Evolutionary conservation across 2,797 vertebrate species (phyloP).

Genomic region (Helarctos malayanus): DNA sequence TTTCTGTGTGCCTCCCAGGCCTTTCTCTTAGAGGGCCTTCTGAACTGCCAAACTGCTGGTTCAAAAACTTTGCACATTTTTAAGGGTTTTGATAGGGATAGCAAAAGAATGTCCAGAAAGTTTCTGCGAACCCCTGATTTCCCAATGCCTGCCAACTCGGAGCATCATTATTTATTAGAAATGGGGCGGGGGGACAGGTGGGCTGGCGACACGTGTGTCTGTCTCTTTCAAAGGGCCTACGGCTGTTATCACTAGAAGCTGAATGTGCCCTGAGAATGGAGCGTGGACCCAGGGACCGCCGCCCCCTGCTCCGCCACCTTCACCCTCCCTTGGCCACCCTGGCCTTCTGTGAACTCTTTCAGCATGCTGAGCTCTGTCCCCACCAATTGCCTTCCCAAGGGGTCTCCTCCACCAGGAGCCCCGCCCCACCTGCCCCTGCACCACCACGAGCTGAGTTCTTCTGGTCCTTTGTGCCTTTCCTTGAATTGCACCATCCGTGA

Average conservation of each 20-base stretch:
- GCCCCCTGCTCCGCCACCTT: too few species aligned
- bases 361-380: neutral
- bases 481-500: neutral
- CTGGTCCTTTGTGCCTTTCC: neutral
- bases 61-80: neutral
- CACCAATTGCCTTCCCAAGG: neutral
- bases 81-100: neutral
- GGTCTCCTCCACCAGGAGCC: neutral
- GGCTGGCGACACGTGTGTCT: neutral
- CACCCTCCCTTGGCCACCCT: neutral
- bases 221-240: neutral
- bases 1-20: neutral
- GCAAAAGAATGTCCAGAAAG: neutral
- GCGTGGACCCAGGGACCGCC: neutral
- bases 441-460: neutral
- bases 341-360: neutral
- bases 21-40: neutral
- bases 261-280: neutral
- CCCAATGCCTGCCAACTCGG: neutral
- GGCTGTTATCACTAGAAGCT: neutral
- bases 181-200: neutral
- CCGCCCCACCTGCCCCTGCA: accelerated
- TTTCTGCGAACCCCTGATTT: neutral
- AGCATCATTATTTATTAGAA: neutral
- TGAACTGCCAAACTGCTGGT: neutral